Base-by-base conservation (phyloP, 2,888 invertebrate species). In the Troglohyphantes excavatus region DNA sequence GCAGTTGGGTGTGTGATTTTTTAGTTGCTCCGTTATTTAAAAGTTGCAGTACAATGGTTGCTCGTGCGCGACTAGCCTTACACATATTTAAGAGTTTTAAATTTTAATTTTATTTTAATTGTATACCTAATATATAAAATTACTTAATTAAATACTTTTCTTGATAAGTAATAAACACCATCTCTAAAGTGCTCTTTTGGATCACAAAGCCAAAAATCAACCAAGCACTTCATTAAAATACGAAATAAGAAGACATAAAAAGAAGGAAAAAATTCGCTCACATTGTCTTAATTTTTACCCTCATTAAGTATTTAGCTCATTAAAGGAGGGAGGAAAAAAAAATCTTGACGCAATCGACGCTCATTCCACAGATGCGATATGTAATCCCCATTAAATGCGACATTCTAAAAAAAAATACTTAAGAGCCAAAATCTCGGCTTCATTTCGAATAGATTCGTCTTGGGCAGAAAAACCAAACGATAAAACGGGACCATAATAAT, bases 341-440 rank as follows among this genome's bases (percentile, higher is more conserved):
- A 21, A 63, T 21, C 46, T 59, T 11, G 61, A 23, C 21, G 88
- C 88, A 89, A 89, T 89, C 82, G 82, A 70, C 43, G 88, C 67
- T 89, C 88, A 61, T 76, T 78, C 82, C 82, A 89, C 82, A 89
- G 82, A 89, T 76, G 88, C 82, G 68, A 82, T n/a, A n/a, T 39
- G 82, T 89, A 89, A 89, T 89, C 88, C 63, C 82, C 88, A 89
- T 89, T 89, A 89, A 89, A 89, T 82, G 82, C 76, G 75, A 75
- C 82, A 76, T 61, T 53, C 59, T 19, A 75, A 75, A 75, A 86
- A 65, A 89, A 82, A 82, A 19, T 61, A n/a, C 29, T 17, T 17
- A 72, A 43, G 33, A 33, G 43, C 17, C 61, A 29, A 68, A 61
- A 59, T 33, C 39, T 65, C n/a, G 9, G 63, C 72, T 88, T 23